A percentile compares a stretch with the other conserved stretches of the same genome.
phyloP scores from a whole-genome alignment of 2,888 invertebrate genomes.

The Eupithecia abbreviata region DNA sequence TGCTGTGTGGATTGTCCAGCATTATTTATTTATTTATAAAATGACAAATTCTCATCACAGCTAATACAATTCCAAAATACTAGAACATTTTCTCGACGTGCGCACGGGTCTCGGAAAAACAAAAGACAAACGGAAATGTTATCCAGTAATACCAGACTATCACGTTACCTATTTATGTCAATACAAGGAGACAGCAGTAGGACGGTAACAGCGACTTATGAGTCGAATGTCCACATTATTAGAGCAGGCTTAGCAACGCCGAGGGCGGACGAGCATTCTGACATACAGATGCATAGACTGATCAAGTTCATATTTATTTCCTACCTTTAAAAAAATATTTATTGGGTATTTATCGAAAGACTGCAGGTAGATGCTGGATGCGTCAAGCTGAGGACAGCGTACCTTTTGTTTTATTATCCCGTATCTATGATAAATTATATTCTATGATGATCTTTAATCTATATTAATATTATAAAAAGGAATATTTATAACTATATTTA shows the following conservation, averaged over 20 bases:
- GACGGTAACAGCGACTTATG: constrained; percentile 58
- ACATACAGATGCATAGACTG: constrained; percentile 30
- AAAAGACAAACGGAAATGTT: constrained; percentile 24
- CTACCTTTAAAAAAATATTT: background rate
- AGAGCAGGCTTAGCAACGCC: constrained; percentile 60
- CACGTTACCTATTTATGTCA: constrained; percentile 42
- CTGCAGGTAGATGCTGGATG: too few relatives aligned
- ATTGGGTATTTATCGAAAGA: too few relatives aligned
- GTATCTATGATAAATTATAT: too few relatives aligned
- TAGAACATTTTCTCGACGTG: background rate
- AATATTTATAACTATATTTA: too few relatives aligned
- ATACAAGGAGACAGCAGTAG: constrained; percentile 42
- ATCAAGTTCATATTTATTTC: background rate
- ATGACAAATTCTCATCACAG: background rate
- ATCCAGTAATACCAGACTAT: constrained; percentile 22
- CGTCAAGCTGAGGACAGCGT: too few relatives aligned
- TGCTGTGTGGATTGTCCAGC: too few relatives aligned
- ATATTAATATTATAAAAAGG: too few relatives aligned
- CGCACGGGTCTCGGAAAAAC: constrained; percentile 9
- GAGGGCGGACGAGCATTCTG: constrained; percentile 50
- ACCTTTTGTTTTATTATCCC: too few relatives aligned
- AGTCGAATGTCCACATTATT: constrained; percentile 68
- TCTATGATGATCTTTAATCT: too few relatives aligned
- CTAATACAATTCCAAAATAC: background rate
- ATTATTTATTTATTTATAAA: too few relatives aligned